These are phyloP conservation scores for Mellilla xanthometata DNA, from an alignment of 2,888 invertebrate genomes.

Conservation along the genomic window DNA sequence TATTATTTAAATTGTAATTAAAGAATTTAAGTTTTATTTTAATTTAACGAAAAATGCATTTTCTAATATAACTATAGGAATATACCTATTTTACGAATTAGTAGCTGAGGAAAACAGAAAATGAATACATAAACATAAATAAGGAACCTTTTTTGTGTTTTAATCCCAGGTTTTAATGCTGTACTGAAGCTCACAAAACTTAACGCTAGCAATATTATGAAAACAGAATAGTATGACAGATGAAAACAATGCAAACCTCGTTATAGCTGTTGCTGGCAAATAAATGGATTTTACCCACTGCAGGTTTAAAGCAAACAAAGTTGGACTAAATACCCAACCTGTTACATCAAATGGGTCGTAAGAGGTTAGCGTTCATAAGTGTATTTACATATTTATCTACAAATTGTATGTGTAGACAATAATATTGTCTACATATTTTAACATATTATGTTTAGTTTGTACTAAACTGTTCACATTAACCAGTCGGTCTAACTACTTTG, in stretches of 20 bases:
- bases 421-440: no score
- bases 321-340: conserved; percentile 12
- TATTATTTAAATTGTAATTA: no score
- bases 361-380: conserved; percentile 7
- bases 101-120: no score
- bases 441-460: no score
- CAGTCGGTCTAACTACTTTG: conserved; percentile 1
- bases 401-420: neutral
- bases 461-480: neutral
- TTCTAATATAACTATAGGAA: no score
- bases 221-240: conserved; percentile 7
- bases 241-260: conserved; percentile 18
- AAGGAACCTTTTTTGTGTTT: no score
- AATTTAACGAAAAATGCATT: no score
- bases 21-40: no score
- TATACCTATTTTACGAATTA: no score
- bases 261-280: conserved; percentile 11
- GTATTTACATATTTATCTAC: conserved; percentile 12
- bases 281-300: conserved; percentile 16
- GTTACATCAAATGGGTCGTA: conserved; percentile 16
- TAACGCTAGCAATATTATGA: neutral
- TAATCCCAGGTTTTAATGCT: no score
- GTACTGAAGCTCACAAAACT: neutral
- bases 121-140: no score
- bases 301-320: conserved; percentile 17